Evolutionary conservation across 2,113 vertebrate genomes (phyloP), one percentile per base, ranked within the genome.

Genomic region (Spheniscus mendiculus): DNA sequence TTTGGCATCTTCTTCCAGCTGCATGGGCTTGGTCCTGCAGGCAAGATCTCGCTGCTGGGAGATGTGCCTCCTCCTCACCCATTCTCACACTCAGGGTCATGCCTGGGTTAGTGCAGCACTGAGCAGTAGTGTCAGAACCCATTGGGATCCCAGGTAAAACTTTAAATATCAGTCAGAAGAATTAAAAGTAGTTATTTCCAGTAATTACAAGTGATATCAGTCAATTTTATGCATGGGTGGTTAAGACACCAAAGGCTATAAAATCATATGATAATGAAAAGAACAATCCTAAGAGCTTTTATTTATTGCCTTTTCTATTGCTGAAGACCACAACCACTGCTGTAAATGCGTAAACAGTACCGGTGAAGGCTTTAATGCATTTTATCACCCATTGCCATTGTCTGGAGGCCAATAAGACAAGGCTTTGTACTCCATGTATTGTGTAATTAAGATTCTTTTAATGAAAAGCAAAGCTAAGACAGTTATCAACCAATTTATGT

Each of bases 231-330:
- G 47, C 96, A 93, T 81, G 89, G 76, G 61, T 90, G 90, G 81
- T 91, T 97, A 95, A 96, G 88, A 91, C 87, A 96, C 84, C 70
- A 62, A 70, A 65, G 93, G 78, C 96, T 96, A 96, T 97, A 95
- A 97, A 97, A 96, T 92, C 88, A 93, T 50, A 87, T 67, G 58
- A 86, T 96, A 97, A 98, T 91, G 93, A 98, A 96, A 98, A 97
- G 93, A 96, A 83, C 80, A 94, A 55, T 86, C 70, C 85, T 93
- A 93, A 96, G 92, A 62, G 83, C 73, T 94, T 91, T 97, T 97
- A 97, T 98, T 98, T 98, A 97, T 95, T 96, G 87, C 77, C 29
- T 74, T 47, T 95, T 90, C 95, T 98, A 96, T 95, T 56, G 29
- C 93, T 79, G 81, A 87, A 49, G 63, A 96, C 92, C 93, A 95